A percentile compares a stretch with the other conserved stretches of the same genome.
Conservation (phyloP, 2,888 invertebrate species). For the Hydraecia micacea region DNA sequence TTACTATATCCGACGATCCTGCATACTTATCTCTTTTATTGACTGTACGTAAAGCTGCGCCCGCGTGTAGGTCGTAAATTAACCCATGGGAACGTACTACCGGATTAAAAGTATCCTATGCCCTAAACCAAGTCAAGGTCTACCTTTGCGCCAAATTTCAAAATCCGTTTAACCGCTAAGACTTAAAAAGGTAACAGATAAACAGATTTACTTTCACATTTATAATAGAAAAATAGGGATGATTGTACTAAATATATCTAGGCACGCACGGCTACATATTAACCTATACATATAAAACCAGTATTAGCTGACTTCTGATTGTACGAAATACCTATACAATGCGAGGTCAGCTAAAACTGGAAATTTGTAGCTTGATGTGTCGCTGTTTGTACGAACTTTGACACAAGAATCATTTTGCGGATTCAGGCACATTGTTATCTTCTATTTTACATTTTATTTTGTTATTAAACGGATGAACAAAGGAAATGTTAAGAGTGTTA, state of each 20-base stretch:
- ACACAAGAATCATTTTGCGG: background rate
- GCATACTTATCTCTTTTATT: too few species aligned
- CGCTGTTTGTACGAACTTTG: background rate
- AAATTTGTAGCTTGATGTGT: background rate
- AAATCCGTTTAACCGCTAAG: too few species aligned
- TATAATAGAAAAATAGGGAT: too few species aligned
- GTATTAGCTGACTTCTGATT: background rate
- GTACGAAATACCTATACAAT: background rate
- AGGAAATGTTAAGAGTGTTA: slow-evolving; percentile 34
- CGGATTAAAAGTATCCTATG: too few species aligned
- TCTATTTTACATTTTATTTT: background rate
- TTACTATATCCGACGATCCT: too few species aligned
- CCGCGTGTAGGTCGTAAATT: too few species aligned
- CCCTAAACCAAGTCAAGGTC: too few species aligned
- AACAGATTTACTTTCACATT: too few species aligned
- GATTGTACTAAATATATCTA: background rate
- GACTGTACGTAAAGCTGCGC: background rate
- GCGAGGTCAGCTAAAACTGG: background rate
- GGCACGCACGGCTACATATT: background rate
- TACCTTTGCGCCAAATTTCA: too few species aligned
- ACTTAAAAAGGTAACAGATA: too few species aligned
- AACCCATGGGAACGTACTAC: too few species aligned
- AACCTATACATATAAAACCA: background rate
- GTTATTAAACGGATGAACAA: slow-evolving; percentile 30
- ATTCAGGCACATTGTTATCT: background rate